A percentile compares a stretch with the other conserved stretches of the same genome.
phyloP scores from a whole-genome alignment of 2,888 invertebrate genomes.

The Temnothorax rugatulus region DNA sequence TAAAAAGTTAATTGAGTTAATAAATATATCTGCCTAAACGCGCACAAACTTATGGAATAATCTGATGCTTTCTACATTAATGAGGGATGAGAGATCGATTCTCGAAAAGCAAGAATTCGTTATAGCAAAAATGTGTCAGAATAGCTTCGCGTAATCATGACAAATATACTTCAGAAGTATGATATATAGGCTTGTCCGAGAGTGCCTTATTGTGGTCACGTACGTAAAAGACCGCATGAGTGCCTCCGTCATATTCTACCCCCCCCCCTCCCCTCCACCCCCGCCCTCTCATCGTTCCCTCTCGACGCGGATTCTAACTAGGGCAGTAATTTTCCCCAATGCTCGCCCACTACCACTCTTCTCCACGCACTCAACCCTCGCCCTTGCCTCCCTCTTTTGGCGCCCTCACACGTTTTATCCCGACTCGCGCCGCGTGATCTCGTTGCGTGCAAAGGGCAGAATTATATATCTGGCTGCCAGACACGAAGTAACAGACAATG shows the following conservation, averaged over 20 bases:
- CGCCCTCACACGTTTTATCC: slow-evolving; percentile 24
- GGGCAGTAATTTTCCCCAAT: slow-evolving; percentile 66
- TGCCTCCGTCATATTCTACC: slow-evolving; percentile 28
- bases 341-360: slow-evolving; percentile 45
- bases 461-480: slow-evolving; percentile 21
- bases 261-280: not conserved
- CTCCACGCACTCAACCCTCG: slow-evolving; percentile 11
- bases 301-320: slow-evolving; percentile 51
- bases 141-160: slow-evolving; percentile 49
- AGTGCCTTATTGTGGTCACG: slow-evolving; percentile 62
- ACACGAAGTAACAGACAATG: slow-evolving; percentile 24
- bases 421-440: slow-evolving; percentile 16
- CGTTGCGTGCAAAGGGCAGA: slow-evolving; percentile 24
- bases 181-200: slow-evolving; percentile 61
- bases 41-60: not conserved
- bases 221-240: slow-evolving; percentile 50
- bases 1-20: not conserved
- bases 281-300: slow-evolving; percentile 24
- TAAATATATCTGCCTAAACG: not conserved
- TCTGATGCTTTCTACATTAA: not conserved
- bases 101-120: slow-evolving; percentile 45
- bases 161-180: slow-evolving; percentile 66
- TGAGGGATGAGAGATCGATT: not conserved
- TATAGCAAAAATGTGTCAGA: slow-evolving; percentile 24
- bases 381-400: not conserved